Conservation (phyloP, 53 echinoderm and acorn worm species). For the Echinarachnius parma region DNA sequence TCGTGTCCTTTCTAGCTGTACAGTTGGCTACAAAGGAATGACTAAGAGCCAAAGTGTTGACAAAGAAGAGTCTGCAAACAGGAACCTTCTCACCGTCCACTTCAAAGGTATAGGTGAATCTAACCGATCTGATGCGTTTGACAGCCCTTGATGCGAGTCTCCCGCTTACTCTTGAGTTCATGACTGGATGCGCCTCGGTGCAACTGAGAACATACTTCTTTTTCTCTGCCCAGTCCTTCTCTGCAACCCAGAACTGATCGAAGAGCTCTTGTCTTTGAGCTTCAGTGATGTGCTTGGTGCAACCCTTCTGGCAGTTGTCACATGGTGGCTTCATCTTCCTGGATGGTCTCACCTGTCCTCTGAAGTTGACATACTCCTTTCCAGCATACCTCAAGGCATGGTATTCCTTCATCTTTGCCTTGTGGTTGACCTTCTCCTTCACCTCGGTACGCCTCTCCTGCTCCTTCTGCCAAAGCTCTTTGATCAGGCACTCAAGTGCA, state of each 20-base stretch:
- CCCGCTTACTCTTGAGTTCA: neutral
- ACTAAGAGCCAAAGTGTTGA: constrained; percentile 28
- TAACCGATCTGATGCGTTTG: neutral
- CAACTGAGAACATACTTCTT: constrained; percentile 38
- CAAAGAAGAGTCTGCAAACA: constrained; percentile 23
- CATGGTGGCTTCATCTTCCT: constrained; percentile 28
- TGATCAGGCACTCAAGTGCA: constrained; percentile 36
- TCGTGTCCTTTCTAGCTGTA: constrained; percentile 9
- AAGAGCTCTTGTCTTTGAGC: constrained; percentile 11
- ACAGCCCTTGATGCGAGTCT: neutral
- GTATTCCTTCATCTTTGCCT: constrained; percentile 16
- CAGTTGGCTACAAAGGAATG: constrained; percentile 31
- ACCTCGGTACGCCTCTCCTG: constrained; percentile 2
- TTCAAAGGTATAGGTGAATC: constrained; percentile 29
- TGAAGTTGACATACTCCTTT: constrained; percentile 44
- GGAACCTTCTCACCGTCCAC: constrained; percentile 22
- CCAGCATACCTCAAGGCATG: constrained; percentile 30
- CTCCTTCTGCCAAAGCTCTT: constrained; percentile 34
- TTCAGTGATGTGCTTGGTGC: constrained; percentile 23
- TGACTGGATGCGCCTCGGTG: constrained; percentile 7
- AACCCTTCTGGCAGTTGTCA: constrained; percentile 21
- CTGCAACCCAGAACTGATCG: constrained; percentile 25
- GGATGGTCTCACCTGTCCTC: constrained; percentile 27
- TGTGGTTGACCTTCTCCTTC: constrained; percentile 1
- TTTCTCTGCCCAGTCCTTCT: constrained; percentile 31